Base-by-base conservation (phyloP, 2,113 vertebrate species). In the Neotoma lepida region DNA sequence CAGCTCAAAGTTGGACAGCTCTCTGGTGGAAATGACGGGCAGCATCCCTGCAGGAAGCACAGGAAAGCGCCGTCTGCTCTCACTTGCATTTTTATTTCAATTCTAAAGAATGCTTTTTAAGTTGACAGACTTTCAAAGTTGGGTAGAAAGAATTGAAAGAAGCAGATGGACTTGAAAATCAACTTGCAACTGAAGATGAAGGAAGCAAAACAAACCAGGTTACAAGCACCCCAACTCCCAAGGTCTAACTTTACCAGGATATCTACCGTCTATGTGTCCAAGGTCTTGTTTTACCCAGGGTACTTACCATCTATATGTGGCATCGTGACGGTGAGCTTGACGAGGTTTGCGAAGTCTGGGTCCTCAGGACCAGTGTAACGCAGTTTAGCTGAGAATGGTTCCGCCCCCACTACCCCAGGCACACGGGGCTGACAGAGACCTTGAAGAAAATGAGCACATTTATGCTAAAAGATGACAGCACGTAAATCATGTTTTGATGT, bases 311-410 rank as follows among this genome's bases (percentile, higher is more conserved):
- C 99, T 56, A 99, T 99, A 96, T 99, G 99, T 49, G 99, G 99
- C 99, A 99, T 99, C 61, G 98, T 99, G 97, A 99, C 98, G 0
- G 99, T 99, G 93, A 99, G 98, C 98, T 99, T 99, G 98, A 99
- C 98, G 80, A 99, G 99, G 97, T 99, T 99, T 87, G 98, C 87
- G 92, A 99, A 98, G 93, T 98, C 98, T 0, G 98, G 97, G 97
- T 99, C 99, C 71, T 99, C 99, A 0, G 99, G 96, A 84, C 99
- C 99, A 0, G 99, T 99, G 97, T 99, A 99, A 94, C 98, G 99
- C 56, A 99, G 95, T 93, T 99, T 99, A 51, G 99, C 99, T 80
- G 99, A 99, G 98, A 99, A 99, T 0, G 99, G 99, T 95, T 99
- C 99, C 1, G 99, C 99, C 14, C 99, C 99, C 58, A 99, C 99